A percentile compares a stretch with the other conserved stretches of the same genome.
Conservation (phyloP, 2,113 vertebrate genomes). For the Geothlypis trichas region DNA sequence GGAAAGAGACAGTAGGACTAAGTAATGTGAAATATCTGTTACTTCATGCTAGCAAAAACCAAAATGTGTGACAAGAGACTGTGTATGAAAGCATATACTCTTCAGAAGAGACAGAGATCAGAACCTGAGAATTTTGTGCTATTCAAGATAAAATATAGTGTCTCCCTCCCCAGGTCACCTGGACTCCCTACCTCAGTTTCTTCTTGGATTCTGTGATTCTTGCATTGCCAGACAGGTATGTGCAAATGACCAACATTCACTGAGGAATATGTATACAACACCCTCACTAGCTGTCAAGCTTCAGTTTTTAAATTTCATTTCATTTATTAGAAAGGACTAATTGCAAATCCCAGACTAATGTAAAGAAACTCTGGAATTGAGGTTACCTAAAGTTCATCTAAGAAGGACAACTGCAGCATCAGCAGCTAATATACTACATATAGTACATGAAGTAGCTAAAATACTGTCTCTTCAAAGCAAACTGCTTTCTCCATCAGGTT, state of each 20-base stretch:
- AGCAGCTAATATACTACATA: neutral
- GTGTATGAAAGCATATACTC: neutral
- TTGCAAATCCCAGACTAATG: no score
- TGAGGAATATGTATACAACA: no score
- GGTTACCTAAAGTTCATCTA: neutral
- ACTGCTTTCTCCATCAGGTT: no score
- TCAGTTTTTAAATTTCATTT: no score
- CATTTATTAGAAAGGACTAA: no score
- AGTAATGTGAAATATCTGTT: no score
- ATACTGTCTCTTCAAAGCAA: neutral
- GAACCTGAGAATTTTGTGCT: neutral
- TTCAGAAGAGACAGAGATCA: neutral
- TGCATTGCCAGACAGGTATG: no score
- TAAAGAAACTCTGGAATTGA: neutral
- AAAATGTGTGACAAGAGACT: neutral
- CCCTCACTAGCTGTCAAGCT: no score
- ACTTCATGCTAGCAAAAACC: neutral
- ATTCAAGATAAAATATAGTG: neutral
- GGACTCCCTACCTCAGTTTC: no score
- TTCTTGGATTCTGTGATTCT: no score
- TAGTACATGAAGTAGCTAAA: neutral
- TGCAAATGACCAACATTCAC: no score
- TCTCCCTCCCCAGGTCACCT: neutral
- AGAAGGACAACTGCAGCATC: neutral
- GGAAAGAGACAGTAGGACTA: no score